phyloP scores from a whole-genome alignment of 2,113 vertebrate genomes.

The Ovibos moschatus region DNA sequence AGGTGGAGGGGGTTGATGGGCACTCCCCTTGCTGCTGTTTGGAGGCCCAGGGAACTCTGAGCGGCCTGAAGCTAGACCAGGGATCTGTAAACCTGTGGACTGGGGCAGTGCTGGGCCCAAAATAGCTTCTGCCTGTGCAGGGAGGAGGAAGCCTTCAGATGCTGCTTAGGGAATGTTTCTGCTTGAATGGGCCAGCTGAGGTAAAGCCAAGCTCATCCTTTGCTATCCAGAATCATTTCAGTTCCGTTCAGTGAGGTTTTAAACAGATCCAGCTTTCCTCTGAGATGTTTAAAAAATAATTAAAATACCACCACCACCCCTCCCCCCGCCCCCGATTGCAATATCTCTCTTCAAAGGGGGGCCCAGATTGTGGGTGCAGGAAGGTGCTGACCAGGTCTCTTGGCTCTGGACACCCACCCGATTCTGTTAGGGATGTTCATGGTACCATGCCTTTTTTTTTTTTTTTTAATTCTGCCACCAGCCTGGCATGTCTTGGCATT shows the following conservation, averaged over 20 bases:
- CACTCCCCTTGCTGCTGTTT: neutral
- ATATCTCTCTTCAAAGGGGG: neutral
- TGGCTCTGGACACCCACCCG: neutral
- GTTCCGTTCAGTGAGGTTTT: neutral
- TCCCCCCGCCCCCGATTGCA: neutral
- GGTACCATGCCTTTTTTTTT: neutral
- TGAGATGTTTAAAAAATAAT: slow-evolving; percentile 2
- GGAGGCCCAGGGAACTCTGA: neutral
- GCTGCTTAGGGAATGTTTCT: slow-evolving; percentile 29
- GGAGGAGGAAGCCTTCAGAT: slow-evolving; percentile 11
- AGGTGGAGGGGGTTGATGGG: neutral
- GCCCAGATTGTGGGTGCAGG: neutral
- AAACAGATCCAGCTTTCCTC: slow-evolving; percentile 5
- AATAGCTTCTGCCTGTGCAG: slow-evolving; percentile 41
- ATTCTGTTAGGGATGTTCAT: slow-evolving; percentile 31
- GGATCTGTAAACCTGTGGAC: slow-evolving; percentile 35
- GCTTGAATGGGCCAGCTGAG: slow-evolving; percentile 53
- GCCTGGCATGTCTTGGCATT: slow-evolving; percentile 31
- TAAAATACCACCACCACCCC: neutral
- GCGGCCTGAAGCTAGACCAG: neutral
- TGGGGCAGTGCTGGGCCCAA: neutral
- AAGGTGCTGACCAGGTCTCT: neutral
- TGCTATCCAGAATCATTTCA: neutral
- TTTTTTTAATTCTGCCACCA: neutral
- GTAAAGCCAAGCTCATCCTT: slow-evolving; percentile 6